phyloP scores from a whole-genome alignment of 1,140 invertebrate genomes.

The Cotesia vestalis region DNA sequence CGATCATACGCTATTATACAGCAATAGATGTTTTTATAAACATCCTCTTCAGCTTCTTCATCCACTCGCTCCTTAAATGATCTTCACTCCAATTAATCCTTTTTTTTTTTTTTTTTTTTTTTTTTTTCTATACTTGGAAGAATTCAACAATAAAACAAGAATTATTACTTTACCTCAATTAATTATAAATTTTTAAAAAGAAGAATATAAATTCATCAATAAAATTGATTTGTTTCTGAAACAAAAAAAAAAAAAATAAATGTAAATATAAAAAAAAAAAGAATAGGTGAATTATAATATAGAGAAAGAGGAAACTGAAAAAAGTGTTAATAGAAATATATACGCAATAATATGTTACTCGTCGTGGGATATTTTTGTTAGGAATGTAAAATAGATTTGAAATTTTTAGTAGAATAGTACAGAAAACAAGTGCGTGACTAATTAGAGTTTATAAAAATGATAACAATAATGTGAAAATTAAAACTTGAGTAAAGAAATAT shows the following conservation, averaged over 20 bases:
- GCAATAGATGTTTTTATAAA: too few species aligned
- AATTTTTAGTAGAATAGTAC: conserved; percentile 6
- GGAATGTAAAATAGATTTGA: background rate
- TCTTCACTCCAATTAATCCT: too few species aligned
- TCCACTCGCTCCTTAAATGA: too few species aligned
- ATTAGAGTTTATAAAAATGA: background rate
- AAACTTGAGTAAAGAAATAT: background rate
- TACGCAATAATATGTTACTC: background rate
- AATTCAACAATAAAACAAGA: too few species aligned
- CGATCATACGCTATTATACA: background rate
- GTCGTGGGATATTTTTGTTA: conserved; percentile 11
- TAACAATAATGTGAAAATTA: conserved; percentile 1
- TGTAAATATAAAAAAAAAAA: background rate
- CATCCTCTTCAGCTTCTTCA: too few species aligned
- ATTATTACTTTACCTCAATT: too few species aligned
- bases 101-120: too few species aligned
- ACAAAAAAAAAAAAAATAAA: background rate
- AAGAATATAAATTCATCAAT: too few species aligned
- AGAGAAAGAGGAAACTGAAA: conserved; percentile 1
- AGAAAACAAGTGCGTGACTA: conserved; percentile 5
- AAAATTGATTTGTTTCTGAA: background rate
- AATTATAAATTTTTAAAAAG: too few species aligned
- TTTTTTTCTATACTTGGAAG: too few species aligned
- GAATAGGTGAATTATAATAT: background rate
- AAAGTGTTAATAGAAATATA: background rate